Evolutionary conservation across 1,140 invertebrate genomes (phyloP).

Genomic region (Drosophila melanica): DNA sequence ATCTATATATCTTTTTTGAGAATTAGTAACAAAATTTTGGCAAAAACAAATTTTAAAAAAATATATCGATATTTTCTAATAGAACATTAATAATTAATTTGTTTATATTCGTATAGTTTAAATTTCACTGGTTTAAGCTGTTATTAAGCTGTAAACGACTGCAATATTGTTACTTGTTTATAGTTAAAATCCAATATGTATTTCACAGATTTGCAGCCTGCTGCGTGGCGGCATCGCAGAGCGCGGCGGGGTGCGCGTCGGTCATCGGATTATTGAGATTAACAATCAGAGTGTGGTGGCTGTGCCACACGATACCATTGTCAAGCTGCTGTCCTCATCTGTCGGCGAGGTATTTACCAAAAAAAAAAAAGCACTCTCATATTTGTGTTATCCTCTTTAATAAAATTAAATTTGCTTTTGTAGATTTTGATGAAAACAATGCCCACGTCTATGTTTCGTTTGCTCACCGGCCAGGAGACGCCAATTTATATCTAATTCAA

Average conservation of each 20-base stretch:
- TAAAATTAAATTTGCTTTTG: too few species aligned
- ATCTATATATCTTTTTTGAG: too few species aligned
- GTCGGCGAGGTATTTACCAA: slow-evolving; percentile 99
- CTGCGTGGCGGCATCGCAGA: slow-evolving; percentile 99
- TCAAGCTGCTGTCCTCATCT: slow-evolving; percentile 98
- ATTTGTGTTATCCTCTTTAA: too few species aligned
- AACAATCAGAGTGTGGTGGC: slow-evolving; percentile 99
- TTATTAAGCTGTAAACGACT: too few species aligned
- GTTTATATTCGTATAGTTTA: too few species aligned
- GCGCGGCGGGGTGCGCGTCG: slow-evolving; percentile 98
- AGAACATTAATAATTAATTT: too few species aligned
- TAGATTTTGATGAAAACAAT: slow-evolving; percentile 99
- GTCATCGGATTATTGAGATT: slow-evolving; percentile 99
- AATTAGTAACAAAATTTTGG: too few species aligned
- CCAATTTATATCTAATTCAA: slow-evolving; percentile 97
- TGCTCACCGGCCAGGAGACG: slow-evolving; percentile 99
- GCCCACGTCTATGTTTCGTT: slow-evolving; percentile 99
- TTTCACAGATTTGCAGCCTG: slow-evolving; percentile 96
- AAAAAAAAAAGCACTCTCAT: too few species aligned
- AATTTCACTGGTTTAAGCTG: too few species aligned
- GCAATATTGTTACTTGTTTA: background rate
- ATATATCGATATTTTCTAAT: too few species aligned
- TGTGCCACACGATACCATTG: slow-evolving; percentile 99
- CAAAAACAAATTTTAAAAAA: too few species aligned
- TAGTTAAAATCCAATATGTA: slow-evolving; percentile 11